These are phyloP conservation scores for Acanthacorydalis orientalis DNA, from an alignment of 2,888 invertebrate species.

Conservation along the genomic window DNA sequence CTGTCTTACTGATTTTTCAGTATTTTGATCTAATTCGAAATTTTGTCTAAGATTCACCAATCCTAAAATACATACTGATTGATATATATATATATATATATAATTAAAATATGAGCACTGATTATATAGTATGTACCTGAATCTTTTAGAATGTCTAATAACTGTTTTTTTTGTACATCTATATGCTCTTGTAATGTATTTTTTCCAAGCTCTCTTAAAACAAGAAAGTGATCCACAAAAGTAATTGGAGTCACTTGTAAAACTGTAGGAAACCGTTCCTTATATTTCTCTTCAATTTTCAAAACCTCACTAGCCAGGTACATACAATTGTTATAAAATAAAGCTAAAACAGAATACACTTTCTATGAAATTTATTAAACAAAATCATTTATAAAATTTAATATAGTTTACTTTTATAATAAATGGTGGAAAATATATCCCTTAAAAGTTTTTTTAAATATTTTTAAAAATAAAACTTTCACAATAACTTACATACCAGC, in stretches of 20 bases:
- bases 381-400: too few relatives aligned
- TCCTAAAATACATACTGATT: slow-evolving; percentile 32
- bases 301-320: slow-evolving; percentile 62
- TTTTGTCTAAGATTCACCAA: slow-evolving; percentile 26
- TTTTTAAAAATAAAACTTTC: too few relatives aligned
- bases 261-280: slow-evolving; percentile 35
- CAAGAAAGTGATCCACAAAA: slow-evolving; percentile 49
- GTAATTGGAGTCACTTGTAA: slow-evolving; percentile 36
- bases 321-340: slow-evolving; percentile 86
- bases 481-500: slow-evolving; percentile 36
- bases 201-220: slow-evolving; percentile 49
- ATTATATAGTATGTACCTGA: slow-evolving; percentile 35
- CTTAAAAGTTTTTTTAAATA: too few relatives aligned
- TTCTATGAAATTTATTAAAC: neutral
- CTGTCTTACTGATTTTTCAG: slow-evolving; percentile 61
- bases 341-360: slow-evolving; percentile 41
- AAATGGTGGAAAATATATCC: too few relatives aligned
- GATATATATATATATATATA: too few relatives aligned
- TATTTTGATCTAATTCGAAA: slow-evolving; percentile 39
- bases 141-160: slow-evolving; percentile 56
- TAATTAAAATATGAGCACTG: neutral
- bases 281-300: slow-evolving; percentile 49
- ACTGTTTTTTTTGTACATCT: slow-evolving; percentile 55
- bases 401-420: too few relatives aligned
- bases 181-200: slow-evolving; percentile 56